Evolutionary conservation across 2,888 invertebrate genomes (phyloP).

Genomic region (Eupithecia insigniata): DNA sequence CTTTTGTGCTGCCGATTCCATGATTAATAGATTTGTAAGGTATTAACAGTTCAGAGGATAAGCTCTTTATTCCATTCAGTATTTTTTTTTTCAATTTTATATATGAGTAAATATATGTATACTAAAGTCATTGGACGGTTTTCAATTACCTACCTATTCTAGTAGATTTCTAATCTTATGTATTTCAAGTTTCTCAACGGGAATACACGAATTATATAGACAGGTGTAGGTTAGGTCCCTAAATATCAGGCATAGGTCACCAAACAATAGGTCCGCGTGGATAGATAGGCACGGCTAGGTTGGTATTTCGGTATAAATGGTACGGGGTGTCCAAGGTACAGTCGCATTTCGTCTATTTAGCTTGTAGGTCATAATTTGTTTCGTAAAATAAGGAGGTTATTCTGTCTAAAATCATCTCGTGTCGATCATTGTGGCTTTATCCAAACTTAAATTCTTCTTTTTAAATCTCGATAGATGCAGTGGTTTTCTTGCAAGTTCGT

Average conservation of each 20-base stretch:
- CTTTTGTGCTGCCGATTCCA: not conserved
- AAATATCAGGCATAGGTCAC: conserved; percentile 38
- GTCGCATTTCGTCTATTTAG: not conserved
- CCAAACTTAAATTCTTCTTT: not conserved
- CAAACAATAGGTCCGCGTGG: conserved; percentile 34
- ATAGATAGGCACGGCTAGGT: conserved; percentile 39
- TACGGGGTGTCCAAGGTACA: conserved; percentile 9
- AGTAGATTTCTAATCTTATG: not conserved
- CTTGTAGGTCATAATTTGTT: not conserved
- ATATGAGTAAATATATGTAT: no score
- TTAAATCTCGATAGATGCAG: not conserved
- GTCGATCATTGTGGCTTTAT: not conserved
- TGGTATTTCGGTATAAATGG: conserved; percentile 46
- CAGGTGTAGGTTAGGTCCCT: not conserved
- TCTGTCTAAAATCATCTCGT: not conserved
- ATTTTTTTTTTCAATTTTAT: no score
- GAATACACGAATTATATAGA: conserved; percentile 11
- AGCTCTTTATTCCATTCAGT: not conserved
- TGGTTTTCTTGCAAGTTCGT: not conserved
- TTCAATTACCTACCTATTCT: not conserved
- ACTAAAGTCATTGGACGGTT: not conserved
- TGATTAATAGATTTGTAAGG: not conserved
- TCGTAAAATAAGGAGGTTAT: not conserved
- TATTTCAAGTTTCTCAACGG: not conserved
- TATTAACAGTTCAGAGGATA: no score